Evolutionary conservation across 1,140 invertebrate genomes (phyloP), one percentile per base, ranked within the genome.

Genomic region (Acromyrmex charruanus): DNA sequence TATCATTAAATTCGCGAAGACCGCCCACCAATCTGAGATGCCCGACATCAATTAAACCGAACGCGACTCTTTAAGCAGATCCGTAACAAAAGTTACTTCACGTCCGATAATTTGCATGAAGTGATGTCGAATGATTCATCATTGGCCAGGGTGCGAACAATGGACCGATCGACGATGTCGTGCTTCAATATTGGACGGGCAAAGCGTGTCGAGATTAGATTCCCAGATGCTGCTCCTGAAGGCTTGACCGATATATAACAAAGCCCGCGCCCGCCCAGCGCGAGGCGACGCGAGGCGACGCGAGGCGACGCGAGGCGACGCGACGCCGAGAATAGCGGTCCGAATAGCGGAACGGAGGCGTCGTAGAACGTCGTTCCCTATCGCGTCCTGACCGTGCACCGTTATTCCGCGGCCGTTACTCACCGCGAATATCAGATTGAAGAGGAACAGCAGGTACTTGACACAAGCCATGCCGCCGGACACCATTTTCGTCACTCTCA

Each of bases 371-470:
- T 74, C 25, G 49, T 18, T 9, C 18, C n/a, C 21, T 5, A 9
- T 5, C 9, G 21, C 55, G 77, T n/a, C 16, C 61, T 28, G 58
- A 9, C 6, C 63, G 28, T 5, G 14, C 39, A 28, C 53, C 75
- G 84, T 66, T 66, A 53, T 0, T 9, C 0, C 14, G 31, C 35
- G 9, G 35, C 9, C 44, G 72, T 31, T 94, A 96, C 97, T 98
- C 95, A 98, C 98, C 95, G 98, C 97, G 95, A 98, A 98, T 66
- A 98, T 94, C 91, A 98, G 96, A 94, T 98, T 98, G 96, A 98
- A 98, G 91, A 97, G 96, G 94, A 98, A 98, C 77, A 98, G 96
- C 90, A 98, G 95, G 94, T 97, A 98, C 96, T 98, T 98, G 89
- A 98, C 96, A 95, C 97, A 97, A 94, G 96, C 96, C 96, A 97